Base-by-base conservation (phyloP, 2,113 vertebrate species). In the Orcinus orca region DNA sequence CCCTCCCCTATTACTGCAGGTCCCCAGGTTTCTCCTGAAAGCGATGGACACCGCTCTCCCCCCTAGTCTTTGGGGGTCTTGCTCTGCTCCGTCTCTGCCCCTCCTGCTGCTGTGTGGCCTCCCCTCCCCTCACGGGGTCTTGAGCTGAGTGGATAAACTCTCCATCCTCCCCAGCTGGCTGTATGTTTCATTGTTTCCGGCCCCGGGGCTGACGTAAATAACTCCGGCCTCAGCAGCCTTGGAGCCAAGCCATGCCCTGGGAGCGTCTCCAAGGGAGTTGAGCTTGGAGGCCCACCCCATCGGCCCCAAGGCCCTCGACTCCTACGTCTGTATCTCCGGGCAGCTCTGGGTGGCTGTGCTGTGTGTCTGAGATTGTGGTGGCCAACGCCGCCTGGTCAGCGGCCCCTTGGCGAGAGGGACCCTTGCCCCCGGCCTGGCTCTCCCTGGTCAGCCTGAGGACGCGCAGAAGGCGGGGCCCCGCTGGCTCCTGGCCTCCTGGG, bases 181-280 rank as follows among this genome's bases (percentile, higher is more conserved):
- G 4, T 0, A 33, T 31, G n/a, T 11, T 3, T 29, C 8, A 0
- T 3, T 29, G 2, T 18, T 13, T 41, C 15, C 3, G 3, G 6
- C 7, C 70, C 12, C 14, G 0, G 0, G n/a, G n/a, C 21, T 0
- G 1, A 10, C 1, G 0, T 0, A 29, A 0, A 3, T 11, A 20
- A 38, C 36, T 12, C 86, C 3, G 60, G n/a, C 71, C 9, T 17
- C 50, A 29, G 29, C 25, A 6, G 5, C 6, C 26, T 17, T 20
- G 41, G 9, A 20, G 62, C 26, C 18, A 1, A 36, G 67, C 20
- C n/a, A 0, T 0, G 4, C 21, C 74, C 1, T 8, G 14, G 58
- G 17, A 62, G 47, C n/a, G 8, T 20, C n/a, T 44, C 29, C 67
- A 15, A 14, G 0, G 31, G 44, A 0, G 1, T 0, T 23, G 86